These are phyloP conservation scores for Amphipoea lucens DNA, from an alignment of 2,888 invertebrate genomes.

Conservation along the genomic window DNA sequence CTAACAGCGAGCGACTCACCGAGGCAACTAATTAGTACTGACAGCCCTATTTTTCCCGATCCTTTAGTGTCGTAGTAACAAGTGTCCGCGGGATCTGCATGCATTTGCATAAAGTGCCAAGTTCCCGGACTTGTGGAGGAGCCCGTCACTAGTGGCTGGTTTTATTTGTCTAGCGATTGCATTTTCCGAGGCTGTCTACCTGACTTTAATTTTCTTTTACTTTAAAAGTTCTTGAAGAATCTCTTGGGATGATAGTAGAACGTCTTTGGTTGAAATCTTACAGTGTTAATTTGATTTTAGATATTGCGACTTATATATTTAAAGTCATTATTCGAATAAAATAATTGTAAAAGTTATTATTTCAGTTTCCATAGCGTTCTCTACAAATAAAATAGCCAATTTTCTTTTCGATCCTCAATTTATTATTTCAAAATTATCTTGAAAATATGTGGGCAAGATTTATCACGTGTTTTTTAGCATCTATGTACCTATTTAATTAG, in stretches of 20 bases:
- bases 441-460: neutral
- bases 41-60: conserved; percentile 64
- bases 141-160: conserved; percentile 65
- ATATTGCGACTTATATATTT: neutral
- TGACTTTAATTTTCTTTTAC: conserved; percentile 64
- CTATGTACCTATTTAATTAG: neutral
- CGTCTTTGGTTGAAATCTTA: conserved; percentile 19
- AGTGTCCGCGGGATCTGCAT: conserved; percentile 80
- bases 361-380: neutral
- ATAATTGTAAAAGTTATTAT: too few relatives aligned
- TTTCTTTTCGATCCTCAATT: neutral
- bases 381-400: neutral
- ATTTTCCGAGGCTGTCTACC: conserved; percentile 41
- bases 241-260: conserved; percentile 8
- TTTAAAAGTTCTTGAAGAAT: conserved; percentile 33
- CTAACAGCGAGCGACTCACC: conserved; percentile 34
- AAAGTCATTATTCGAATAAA: neutral
- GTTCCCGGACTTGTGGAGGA: conserved; percentile 70
- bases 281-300: conserved; percentile 20
- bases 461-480: neutral
- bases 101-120: conserved; percentile 82
- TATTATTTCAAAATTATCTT: neutral
- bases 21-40: conserved; percentile 59
- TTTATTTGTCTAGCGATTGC: conserved; percentile 65
- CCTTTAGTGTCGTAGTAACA: conserved; percentile 66